phyloP scores from a whole-genome alignment of 1,140 invertebrate genomes.

The Drosophila sulfurigaster region DNA sequence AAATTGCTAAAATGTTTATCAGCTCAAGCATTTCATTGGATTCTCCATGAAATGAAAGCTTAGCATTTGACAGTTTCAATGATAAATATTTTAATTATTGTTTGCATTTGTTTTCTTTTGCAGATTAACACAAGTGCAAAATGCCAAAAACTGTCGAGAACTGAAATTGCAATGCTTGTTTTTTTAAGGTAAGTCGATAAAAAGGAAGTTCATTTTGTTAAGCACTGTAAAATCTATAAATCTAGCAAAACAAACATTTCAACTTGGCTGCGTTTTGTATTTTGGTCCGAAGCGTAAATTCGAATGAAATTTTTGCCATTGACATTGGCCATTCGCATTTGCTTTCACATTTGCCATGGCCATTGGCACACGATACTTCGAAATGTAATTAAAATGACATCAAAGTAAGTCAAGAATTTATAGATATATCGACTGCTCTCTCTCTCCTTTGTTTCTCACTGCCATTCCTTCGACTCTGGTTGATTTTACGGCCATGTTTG shows the following conservation, averaged over 20 bases:
- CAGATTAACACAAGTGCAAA: constrained; percentile 41
- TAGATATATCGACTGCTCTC: constrained; percentile 1
- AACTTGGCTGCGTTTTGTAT: constrained; percentile 24
- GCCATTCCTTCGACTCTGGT: constrained; percentile 10
- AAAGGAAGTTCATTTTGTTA: not conserved
- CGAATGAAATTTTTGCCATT: constrained; percentile 28
- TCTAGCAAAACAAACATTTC: constrained; percentile 29
- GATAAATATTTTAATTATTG: constrained; percentile 62
- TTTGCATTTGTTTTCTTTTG: constrained; percentile 46
- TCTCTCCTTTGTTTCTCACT: not conserved
- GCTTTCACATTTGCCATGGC: not conserved
- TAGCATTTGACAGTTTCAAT: constrained; percentile 1
- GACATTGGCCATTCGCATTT: not conserved
- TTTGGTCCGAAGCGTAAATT: constrained; percentile 30
- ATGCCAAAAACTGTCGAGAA: constrained; percentile 28
- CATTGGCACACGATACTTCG: constrained; percentile 15
- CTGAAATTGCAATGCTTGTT: not conserved
- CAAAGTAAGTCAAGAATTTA: constrained; percentile 43
- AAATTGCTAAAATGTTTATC: constrained; percentile 27
- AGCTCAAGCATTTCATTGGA: constrained; percentile 39
- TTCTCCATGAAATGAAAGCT: constrained; percentile 20
- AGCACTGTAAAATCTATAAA: constrained; percentile 9
- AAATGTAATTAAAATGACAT: constrained; percentile 70
- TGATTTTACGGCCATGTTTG: constrained; percentile 30
- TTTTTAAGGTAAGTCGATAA: constrained; percentile 57